A percentile compares a stretch with the other conserved stretches of the same genome.
Evolutionary conservation across 2,888 invertebrate genomes (phyloP).

Genomic region (Bimastos eiseni): DNA sequence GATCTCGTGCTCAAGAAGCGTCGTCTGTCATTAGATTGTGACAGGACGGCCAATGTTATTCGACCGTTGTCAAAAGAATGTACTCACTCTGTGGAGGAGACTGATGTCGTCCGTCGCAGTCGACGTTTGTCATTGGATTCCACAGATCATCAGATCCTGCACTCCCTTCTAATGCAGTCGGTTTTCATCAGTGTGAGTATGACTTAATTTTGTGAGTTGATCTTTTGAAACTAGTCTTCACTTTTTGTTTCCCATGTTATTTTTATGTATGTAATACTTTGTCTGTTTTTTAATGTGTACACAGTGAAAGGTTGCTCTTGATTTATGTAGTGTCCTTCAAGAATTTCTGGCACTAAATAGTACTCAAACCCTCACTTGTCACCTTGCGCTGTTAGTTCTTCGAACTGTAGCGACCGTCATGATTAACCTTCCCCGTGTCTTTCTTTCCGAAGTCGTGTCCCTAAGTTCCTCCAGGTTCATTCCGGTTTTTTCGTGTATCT

Average conservation of each 20-base stretch:
- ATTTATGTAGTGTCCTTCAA: too few relatives aligned
- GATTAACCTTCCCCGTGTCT: too few relatives aligned
- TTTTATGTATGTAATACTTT: not conserved
- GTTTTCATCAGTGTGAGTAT: conserved; percentile 25
- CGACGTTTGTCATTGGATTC: not conserved
- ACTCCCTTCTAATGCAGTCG: not conserved
- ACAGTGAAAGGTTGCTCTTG: not conserved
- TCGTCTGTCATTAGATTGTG: not conserved
- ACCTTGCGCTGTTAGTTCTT: too few relatives aligned
- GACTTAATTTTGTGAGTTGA: not conserved
- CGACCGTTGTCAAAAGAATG: not conserved
- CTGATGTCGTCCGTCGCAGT: not conserved
- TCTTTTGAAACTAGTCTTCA: not conserved
- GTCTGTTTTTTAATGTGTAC: not conserved
- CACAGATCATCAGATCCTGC: conserved; percentile 13
- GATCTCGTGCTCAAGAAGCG: not conserved
- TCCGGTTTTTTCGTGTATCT: too few relatives aligned
- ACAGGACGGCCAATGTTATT: not conserved
- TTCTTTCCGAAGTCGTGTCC: too few relatives aligned
- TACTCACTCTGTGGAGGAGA: not conserved
- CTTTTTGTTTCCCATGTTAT: not conserved
- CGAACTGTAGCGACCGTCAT: too few relatives aligned
- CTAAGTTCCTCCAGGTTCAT: too few relatives aligned
- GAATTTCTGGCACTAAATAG: too few relatives aligned
- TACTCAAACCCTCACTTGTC: too few relatives aligned